Evolutionary conservation across 2,888 invertebrate genomes (phyloP), one percentile per base, ranked within the genome.

Genomic region (Bedellia somnulentella): DNA sequence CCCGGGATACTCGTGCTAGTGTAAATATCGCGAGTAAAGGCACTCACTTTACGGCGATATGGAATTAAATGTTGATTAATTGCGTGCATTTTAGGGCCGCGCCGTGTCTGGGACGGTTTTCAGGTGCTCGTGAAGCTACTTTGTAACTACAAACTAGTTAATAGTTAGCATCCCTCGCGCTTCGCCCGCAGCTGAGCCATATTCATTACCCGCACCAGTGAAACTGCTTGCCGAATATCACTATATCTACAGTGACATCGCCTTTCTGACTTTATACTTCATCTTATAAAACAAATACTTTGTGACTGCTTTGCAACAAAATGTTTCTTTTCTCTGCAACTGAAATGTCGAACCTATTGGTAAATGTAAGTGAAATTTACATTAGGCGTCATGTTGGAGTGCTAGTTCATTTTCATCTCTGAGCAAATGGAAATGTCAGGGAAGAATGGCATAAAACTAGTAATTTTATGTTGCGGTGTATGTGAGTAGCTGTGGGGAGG

Each of bases 1-100:
- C 71, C 68, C 71, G 38, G 35, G 55, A 41, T 47, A 55, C 41
- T 50, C 58, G 58, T 66, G 53, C 49, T 46, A 47, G 50, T 44
- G n/a, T 48, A 10, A 24, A 5, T 24, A n/a, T 9, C 5, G 4
- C 10, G 6, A 5, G 4, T 24, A 10, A 5, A 24, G 10, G 24
- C 24, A 10, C 9, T 18, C 44, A 42, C 44, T 47, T 40, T 37
- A 45, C 43, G 44, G 44, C 54, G 53, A 52, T 59, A 57, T 59
- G 50, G 57, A 70, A 67, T 70, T 70, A 71, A 68, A 73, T 64
- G 66, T 61, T 71, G 63, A 70, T 70, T 67, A 70, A 68, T 68
- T 56, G 51, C 55, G 48, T 49, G 49, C 55, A 53, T 60, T 63
- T 61, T 56, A 57, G 53, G 49, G 49, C 45, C 49, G 39, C 44